A percentile compares a stretch with the other conserved stretches of the same genome.
Evolutionary conservation across 1,140 invertebrate species (phyloP).

Genomic region (Pogonognathellus flavescens): DNA sequence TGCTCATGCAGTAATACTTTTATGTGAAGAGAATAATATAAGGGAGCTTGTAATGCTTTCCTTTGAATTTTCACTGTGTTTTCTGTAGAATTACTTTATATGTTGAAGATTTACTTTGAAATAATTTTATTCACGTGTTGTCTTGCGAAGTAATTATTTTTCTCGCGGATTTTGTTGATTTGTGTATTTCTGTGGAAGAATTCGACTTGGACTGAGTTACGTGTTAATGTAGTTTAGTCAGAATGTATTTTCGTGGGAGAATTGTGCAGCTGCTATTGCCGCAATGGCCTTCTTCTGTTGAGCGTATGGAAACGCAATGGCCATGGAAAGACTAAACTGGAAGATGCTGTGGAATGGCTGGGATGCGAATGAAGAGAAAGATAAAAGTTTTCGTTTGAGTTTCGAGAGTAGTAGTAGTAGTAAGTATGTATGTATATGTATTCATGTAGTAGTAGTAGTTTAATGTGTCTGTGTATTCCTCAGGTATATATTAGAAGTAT

Average conservation of each 20-base stretch:
- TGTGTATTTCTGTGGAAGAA: background rate
- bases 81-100: background rate
- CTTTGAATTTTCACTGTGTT: background rate
- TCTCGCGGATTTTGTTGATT: background rate
- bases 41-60: background rate
- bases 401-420: background rate
- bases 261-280: slow-evolving; percentile 45
- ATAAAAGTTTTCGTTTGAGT: slow-evolving; percentile 40
- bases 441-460: background rate
- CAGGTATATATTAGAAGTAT: background rate
- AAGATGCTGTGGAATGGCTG: slow-evolving; percentile 47
- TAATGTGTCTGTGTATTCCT: background rate
- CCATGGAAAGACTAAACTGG: slow-evolving; percentile 48
- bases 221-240: background rate
- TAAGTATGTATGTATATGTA: background rate
- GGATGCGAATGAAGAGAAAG: slow-evolving; percentile 49
- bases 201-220: slow-evolving; percentile 3
- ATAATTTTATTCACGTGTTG: background rate
- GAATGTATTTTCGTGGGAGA: slow-evolving; percentile 28
- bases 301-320: slow-evolving; percentile 38
- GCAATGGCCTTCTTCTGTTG: slow-evolving; percentile 43
- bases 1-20: no score
- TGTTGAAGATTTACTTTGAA: background rate
- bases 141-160: background rate
- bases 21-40: background rate